Evolutionary conservation across 2,113 vertebrate species (phyloP), one percentile per base, ranked within the genome.

Genomic region (Python bivittatus): DNA sequence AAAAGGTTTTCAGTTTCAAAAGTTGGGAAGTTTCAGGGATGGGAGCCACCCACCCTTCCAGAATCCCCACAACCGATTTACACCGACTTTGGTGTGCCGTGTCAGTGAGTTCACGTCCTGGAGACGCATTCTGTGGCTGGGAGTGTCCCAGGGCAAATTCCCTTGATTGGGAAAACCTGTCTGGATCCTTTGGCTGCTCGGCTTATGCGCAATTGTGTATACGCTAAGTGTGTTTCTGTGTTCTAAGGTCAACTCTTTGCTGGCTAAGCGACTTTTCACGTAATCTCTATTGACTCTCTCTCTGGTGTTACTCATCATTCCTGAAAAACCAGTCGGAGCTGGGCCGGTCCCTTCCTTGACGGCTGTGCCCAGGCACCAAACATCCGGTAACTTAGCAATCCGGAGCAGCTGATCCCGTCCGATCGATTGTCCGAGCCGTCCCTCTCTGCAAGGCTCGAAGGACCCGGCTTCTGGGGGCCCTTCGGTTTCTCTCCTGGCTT

Each of bases 221-320:
- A 9, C 0, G 0, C 8, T 48, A 4, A 6, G 8, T 20, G 12
- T 17, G 17, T 22, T 53, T 2, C 84, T 0, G 1, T 13, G 27
- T 42, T 52, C 2, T 11, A n/a, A 61, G 42, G 54, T 23, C 79
- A 58, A 1, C 42, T 4, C 23, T 22, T 25, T 58, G 27, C 90
- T 48, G 56, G 56, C 57, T 52, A 25, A 91, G 90, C 58, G 0
- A 9, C 42, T 86, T 52, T 91, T 22, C 42, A 22, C 25, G 4
- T 23, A 2, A 22, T 61, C 42, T 1, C 8, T 27, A 6, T 17
- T 53, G 57, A 53, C 57, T 61, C 57, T 12, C 38, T 27, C 9
- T 1, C 11, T 11, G 56, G 44, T 11, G 17, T 44, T 52, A 25
- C 57, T 52, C 20, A 7, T 38, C 27, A 1, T 27, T 29, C 89